Evolutionary conservation across 2,113 vertebrate genomes (phyloP).

Genomic region (Xerus inauris): DNA sequence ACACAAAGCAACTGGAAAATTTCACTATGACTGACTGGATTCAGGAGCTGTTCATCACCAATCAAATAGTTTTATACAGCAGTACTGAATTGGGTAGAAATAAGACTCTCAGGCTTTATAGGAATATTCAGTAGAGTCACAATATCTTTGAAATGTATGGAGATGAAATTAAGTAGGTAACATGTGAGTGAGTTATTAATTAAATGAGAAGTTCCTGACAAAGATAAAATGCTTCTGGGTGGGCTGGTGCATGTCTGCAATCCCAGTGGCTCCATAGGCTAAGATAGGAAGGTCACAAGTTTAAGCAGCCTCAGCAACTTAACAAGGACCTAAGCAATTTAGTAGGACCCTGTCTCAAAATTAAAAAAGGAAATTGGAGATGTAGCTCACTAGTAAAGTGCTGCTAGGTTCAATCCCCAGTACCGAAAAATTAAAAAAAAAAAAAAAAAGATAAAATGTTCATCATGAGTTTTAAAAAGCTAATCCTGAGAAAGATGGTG

Average conservation of each 20-base stretch:
- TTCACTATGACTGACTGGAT: background rate
- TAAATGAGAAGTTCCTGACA: background rate
- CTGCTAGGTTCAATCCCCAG: too few relatives aligned
- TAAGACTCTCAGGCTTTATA: background rate
- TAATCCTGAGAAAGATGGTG: background rate
- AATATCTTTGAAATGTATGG: background rate
- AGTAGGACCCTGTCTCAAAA: too few relatives aligned
- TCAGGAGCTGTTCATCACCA: background rate
- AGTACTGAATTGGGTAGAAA: background rate
- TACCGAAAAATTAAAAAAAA: too few relatives aligned
- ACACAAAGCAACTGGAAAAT: background rate
- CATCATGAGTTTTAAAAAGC: slow-evolving; percentile 7
- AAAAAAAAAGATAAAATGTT: background rate
- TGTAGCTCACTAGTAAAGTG: too few relatives aligned
- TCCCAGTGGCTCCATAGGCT: too few relatives aligned
- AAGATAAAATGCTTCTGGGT: background rate
- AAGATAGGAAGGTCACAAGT: too few relatives aligned
- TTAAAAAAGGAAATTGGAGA: too few relatives aligned
- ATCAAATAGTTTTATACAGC: background rate
- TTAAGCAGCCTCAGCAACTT: too few relatives aligned
- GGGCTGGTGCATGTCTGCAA: too few relatives aligned
- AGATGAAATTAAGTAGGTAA: background rate
- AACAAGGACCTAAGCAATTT: too few relatives aligned
- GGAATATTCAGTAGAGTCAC: background rate
- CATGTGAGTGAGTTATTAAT: background rate